Conservation (phyloP, 1,140 invertebrate species). For the Brachionus sp. region DNA sequence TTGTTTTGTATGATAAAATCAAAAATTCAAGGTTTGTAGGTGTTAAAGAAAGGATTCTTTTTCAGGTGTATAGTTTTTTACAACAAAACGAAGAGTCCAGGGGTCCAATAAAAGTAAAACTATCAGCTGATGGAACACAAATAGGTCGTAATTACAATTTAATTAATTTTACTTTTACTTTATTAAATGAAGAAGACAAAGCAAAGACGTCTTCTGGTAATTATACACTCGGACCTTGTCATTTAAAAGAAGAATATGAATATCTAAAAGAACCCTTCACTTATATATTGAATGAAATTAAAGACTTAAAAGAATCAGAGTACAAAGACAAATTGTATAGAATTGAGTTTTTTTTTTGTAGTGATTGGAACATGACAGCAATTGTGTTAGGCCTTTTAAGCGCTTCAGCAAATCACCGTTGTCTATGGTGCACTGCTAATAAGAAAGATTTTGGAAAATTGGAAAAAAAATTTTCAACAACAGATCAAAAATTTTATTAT, state of each 20-base stretch:
- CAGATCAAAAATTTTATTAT: background rate
- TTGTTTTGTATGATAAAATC: background rate
- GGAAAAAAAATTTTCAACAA: background rate
- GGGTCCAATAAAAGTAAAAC: background rate
- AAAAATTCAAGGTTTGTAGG: background rate
- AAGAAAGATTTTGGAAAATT: background rate
- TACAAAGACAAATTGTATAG: background rate
- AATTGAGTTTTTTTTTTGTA: background rate
- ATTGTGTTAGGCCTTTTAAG: background rate
- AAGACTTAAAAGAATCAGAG: background rate
- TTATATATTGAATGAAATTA: background rate
- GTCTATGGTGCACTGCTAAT: background rate
- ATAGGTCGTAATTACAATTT: background rate
- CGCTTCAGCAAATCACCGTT: background rate
- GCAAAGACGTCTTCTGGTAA: background rate
- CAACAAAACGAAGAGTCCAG: background rate
- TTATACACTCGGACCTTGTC: background rate
- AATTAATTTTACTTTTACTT: conserved; percentile 12
- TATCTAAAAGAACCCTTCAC: background rate
- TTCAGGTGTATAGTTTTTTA: background rate
- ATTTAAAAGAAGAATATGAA: background rate
- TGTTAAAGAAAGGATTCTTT: background rate
- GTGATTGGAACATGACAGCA: background rate
- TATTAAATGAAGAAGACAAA: background rate
- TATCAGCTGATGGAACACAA: background rate